These are phyloP conservation scores for Meloe dianella DNA, from an alignment of 2,888 invertebrate genomes.

Conservation along the genomic window DNA sequence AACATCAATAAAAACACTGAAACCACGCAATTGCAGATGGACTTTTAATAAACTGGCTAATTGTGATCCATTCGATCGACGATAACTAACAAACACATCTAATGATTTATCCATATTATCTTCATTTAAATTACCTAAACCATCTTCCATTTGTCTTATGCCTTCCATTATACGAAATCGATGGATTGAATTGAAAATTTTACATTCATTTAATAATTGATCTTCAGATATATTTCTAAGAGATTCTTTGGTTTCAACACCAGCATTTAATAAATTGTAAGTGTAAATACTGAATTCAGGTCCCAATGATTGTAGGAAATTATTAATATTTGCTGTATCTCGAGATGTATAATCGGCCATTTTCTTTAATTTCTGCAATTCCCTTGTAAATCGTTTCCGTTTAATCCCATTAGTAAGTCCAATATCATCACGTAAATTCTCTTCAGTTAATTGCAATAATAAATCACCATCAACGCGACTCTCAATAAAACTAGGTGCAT, in stretches of 20 bases:
- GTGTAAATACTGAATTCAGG: conserved; percentile 95
- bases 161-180: conserved; percentile 88
- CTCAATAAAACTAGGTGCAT: conserved; percentile 81
- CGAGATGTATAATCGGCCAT: conserved; percentile 96
- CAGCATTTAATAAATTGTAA: conserved; percentile 94
- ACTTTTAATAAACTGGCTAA: conserved; percentile 95
- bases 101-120: conserved; percentile 87
- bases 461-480: conserved; percentile 97
- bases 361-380: conserved; percentile 89
- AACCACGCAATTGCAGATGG: conserved; percentile 93
- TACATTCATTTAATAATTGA: conserved; percentile 88
- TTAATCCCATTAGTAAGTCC: conserved; percentile 92
- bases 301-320: conserved; percentile 82
- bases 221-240: conserved; percentile 89
- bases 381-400: conserved; percentile 89
- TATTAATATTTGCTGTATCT: conserved; percentile 89
- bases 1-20: conserved; percentile 97
- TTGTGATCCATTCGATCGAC: conserved; percentile 96
- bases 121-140: conserved; percentile 71
- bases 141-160: conserved; percentile 75
- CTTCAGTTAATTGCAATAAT: conserved; percentile 87
- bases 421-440: conserved; percentile 91
- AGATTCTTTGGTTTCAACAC: conserved; percentile 85
- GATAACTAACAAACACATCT: conserved; percentile 97
- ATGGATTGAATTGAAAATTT: conserved; percentile 94